Percentiles rank a stretch among this genome's conserved stretches.
These are phyloP conservation scores for Pseudolaguvia tuberculata DNA, from an alignment of 2,113 vertebrate species.

Conservation along the genomic window DNA sequence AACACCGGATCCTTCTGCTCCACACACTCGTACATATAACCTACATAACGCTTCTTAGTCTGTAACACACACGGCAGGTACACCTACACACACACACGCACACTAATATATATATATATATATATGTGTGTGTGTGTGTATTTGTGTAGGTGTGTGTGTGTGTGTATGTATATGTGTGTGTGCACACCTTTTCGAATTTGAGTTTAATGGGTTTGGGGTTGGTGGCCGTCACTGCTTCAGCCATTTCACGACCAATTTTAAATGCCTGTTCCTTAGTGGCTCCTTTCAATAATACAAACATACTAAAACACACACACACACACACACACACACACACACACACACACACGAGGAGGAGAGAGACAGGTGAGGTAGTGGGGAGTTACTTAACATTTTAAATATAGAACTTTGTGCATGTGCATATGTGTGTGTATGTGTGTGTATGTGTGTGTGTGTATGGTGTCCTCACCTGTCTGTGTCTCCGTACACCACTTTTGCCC, in stretches of 20 bases:
- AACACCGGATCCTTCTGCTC: conserved; percentile 94
- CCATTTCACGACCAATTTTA: conserved; percentile 93
- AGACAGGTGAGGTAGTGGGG: no score
- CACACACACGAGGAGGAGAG: no score
- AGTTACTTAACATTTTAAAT: no score
- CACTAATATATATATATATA: not conserved
- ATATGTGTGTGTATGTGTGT: no score
- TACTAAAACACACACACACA: conserved; percentile 61
- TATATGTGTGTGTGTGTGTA: no score
- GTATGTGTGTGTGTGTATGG: no score
- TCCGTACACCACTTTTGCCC: conserved; percentile 90
- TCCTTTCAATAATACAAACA: conserved; percentile 96
- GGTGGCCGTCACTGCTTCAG: conserved; percentile 93
- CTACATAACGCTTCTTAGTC: conserved; percentile 97
- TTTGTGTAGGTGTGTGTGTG: no score
- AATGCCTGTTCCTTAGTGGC: conserved; percentile 98
- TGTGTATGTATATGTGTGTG: no score
- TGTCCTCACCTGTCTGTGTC: conserved; percentile 95
- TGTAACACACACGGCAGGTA: conserved; percentile 96
- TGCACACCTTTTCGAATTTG: conserved; percentile 94
- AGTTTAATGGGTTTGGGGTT: conserved; percentile 94
- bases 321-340: not conserved
- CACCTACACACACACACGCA: conserved; percentile 69
- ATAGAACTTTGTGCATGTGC: no score
- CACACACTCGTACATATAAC: conserved; percentile 95